phyloP scores from a whole-genome alignment of 2,888 invertebrate species.

The Meteorus colon region DNA sequence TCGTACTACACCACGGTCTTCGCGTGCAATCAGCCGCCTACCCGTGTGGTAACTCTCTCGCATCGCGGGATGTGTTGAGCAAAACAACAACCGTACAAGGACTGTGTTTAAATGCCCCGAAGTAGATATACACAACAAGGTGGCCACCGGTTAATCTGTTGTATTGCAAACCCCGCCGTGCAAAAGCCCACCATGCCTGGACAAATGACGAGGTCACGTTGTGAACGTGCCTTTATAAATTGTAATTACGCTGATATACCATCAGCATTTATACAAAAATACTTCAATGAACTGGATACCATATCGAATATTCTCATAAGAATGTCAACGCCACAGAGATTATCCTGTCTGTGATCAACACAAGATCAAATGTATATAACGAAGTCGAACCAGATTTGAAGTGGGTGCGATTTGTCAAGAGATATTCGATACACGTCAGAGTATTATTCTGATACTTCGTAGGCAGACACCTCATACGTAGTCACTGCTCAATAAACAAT shows the following conservation, averaged over 20 bases:
- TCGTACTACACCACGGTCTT: constrained; percentile 53
- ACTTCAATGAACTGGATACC: not conserved
- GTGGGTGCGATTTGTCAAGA: constrained; percentile 36
- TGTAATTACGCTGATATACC: constrained; percentile 56
- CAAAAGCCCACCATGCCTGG: constrained; percentile 54
- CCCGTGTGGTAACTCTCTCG: constrained; percentile 45
- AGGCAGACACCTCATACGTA: not conserved
- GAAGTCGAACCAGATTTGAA: constrained; percentile 32
- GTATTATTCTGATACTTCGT: constrained; percentile 22
- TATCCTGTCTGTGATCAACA: constrained; percentile 24
- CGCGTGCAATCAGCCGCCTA: constrained; percentile 62
- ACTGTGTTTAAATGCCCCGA: constrained; percentile 31
- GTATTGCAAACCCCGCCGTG: constrained; percentile 40
- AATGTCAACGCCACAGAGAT: constrained; percentile 19
- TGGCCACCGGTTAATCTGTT: constrained; percentile 58
- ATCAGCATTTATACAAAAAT: not conserved
- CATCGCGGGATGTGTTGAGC: constrained; percentile 20
- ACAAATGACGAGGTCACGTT: constrained; percentile 59
- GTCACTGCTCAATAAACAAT: not conserved
- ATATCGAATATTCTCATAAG: constrained; percentile 18
- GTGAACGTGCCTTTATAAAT: constrained; percentile 61
- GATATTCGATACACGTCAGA: constrained; percentile 33
- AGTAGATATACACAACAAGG: constrained; percentile 41
- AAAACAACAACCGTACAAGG: constrained; percentile 47
- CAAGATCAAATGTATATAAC: constrained; percentile 15